Evolutionary conservation across 2,797 vertebrate species (phyloP).

Genomic region (Euthynnus affinis): DNA sequence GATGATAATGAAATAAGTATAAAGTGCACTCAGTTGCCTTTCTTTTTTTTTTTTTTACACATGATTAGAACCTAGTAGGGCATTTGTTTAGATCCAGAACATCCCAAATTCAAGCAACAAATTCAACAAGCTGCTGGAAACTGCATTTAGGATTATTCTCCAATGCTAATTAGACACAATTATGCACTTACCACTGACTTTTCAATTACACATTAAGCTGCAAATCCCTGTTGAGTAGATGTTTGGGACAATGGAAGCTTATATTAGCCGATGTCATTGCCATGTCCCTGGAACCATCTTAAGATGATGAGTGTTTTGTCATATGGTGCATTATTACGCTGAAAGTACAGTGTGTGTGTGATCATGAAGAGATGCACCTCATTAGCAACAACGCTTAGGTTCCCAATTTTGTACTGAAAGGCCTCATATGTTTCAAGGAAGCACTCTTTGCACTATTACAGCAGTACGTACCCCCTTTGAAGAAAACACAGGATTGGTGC

Average conservation of each 20-base stretch:
- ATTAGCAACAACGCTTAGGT: no score
- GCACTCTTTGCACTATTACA: constrained; percentile 4
- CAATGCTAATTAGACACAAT: background rate
- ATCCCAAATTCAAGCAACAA: background rate
- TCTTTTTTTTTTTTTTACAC: background rate
- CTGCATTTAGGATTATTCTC: background rate
- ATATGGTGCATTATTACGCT: constrained; percentile 1
- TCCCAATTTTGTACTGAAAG: no score
- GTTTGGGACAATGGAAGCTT: background rate
- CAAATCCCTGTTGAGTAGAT: background rate
- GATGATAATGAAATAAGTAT: background rate
- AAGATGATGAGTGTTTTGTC: constrained; percentile 16
- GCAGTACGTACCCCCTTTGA: background rate
- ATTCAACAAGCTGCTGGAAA: background rate
- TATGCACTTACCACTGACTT: background rate
- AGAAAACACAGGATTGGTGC: background rate
- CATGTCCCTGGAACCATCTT: constrained; percentile 20
- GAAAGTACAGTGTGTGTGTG: constrained; percentile 13
- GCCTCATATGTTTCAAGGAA: constrained; percentile 10
- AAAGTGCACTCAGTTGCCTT: background rate
- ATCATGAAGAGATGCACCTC: constrained; percentile 14
- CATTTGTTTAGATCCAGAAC: background rate
- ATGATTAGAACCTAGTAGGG: background rate
- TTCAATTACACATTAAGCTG: background rate
- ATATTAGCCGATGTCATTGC: constrained; percentile 23